Evolutionary conservation across 35 echinoderm and acorn worm species (phyloP).

Genomic region (Eucidaris tribuloides): DNA sequence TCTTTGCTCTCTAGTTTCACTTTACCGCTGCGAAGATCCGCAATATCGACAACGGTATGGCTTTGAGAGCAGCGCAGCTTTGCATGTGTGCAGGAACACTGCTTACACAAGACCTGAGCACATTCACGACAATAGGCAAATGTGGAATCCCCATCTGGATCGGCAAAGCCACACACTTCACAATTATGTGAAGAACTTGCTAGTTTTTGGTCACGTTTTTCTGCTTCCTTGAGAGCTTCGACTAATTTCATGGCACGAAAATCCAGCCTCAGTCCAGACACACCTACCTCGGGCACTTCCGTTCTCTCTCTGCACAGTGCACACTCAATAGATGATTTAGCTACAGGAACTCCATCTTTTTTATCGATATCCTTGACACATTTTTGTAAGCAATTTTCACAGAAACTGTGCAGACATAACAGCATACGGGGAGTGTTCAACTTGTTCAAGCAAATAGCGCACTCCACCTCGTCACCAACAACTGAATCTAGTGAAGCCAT

Average conservation of each 20-base stretch:
- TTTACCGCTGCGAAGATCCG: not conserved
- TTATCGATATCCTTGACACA: not conserved
- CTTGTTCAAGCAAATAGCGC: not conserved
- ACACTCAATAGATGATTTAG: not conserved
- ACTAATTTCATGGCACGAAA: not conserved
- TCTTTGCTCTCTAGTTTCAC: not conserved
- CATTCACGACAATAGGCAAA: not conserved
- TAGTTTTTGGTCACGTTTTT: not conserved
- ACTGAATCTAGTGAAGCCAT: constrained; percentile 24
- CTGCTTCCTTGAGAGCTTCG: not conserved
- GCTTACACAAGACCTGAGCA: not conserved
- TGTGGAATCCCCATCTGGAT: not conserved
- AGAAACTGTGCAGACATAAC: constrained; percentile 5
- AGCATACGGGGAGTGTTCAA: constrained; percentile 9
- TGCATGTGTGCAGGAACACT: not conserved
- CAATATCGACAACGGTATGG: not conserved
- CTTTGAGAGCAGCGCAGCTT: not conserved
- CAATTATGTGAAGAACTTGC: not conserved
- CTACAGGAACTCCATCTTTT: too few species aligned
- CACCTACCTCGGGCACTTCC: not conserved
- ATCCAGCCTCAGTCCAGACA: not conserved
- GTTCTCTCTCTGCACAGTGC: not conserved
- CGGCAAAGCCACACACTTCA: not conserved
- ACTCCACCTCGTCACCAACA: constrained; percentile 5
- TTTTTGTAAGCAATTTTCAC: not conserved